Conservation (phyloP, 2,113 vertebrate species). For the Paedocypris sp. region DNA sequence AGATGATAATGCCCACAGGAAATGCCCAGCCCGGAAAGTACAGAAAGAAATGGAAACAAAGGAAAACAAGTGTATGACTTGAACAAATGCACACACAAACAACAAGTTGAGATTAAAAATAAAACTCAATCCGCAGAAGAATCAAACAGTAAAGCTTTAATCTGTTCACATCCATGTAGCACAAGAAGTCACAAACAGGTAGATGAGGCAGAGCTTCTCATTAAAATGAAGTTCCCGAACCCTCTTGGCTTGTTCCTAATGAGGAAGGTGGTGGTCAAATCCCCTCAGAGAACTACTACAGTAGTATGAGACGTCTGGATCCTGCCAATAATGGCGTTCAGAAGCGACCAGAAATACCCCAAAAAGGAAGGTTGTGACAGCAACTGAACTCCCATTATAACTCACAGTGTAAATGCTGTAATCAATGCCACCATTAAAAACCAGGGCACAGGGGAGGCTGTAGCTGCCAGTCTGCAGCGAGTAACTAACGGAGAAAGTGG, state of each 20-base stretch:
- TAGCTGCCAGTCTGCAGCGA: constrained; percentile 3
- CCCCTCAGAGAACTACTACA: constrained; percentile 5
- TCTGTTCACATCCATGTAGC: background rate
- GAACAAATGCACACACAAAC: too few species aligned
- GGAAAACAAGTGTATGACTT: too few species aligned
- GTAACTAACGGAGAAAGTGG: constrained; percentile 14
- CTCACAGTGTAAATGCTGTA: constrained; percentile 11
- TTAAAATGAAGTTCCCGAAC: background rate
- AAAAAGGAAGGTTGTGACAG: too few species aligned
- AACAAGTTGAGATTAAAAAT: too few species aligned
- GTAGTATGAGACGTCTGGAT: too few species aligned
- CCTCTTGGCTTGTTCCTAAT: background rate
- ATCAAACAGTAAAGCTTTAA: background rate
- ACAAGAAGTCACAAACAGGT: background rate
- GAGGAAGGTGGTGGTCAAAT: background rate
- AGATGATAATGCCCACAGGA: too few species aligned
- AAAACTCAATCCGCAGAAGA: too few species aligned
- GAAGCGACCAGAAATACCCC: too few species aligned
- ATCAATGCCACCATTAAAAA: constrained; percentile 17
- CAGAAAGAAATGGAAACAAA: too few species aligned
- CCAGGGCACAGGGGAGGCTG: background rate
- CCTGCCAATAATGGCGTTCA: too few species aligned
- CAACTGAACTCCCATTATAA: constrained; percentile 15
- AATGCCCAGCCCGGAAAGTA: too few species aligned
- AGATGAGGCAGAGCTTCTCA: background rate